Evolutionary conservation across 2,888 invertebrate genomes (phyloP).

Genomic region (Pollenia griseotomentosa): DNA sequence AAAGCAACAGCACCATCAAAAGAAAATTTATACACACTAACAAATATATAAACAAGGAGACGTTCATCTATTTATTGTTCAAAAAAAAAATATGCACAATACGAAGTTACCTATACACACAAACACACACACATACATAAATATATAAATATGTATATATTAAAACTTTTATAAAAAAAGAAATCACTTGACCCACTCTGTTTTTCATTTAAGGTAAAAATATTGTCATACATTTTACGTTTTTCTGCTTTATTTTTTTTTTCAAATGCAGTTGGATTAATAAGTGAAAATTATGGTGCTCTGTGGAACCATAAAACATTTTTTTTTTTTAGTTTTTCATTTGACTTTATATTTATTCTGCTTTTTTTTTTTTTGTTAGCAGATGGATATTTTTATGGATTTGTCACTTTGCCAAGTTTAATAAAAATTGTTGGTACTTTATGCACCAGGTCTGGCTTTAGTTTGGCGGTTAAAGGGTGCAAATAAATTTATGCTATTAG

Average conservation of each 20-base stretch:
- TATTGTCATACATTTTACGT: slow-evolving; percentile 53
- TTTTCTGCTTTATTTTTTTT: slow-evolving; percentile 35
- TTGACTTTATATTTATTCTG: slow-evolving; percentile 44
- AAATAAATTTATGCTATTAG: neutral
- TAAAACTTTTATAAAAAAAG: slow-evolving; percentile 21
- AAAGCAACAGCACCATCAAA: neutral
- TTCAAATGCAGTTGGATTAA: slow-evolving; percentile 74
- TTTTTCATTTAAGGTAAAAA: slow-evolving; percentile 64
- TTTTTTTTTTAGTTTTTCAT: slow-evolving; percentile 58
- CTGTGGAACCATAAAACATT: slow-evolving; percentile 75
- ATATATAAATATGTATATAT: neutral
- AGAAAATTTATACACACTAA: neutral
- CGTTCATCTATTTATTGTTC: slow-evolving; percentile 17
- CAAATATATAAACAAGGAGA: slow-evolving; percentile 35
- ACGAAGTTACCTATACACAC: neutral
- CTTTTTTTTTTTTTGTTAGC: slow-evolving; percentile 35
- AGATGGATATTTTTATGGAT: slow-evolving; percentile 72
- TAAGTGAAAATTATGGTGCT: slow-evolving; percentile 75
- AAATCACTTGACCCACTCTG: slow-evolving; percentile 71
- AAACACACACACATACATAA: no score
- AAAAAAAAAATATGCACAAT: neutral
- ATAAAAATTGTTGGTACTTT: slow-evolving; percentile 53
- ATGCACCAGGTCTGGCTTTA: slow-evolving; percentile 46
- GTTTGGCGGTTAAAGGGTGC: slow-evolving; percentile 5
- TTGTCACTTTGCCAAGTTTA: slow-evolving; percentile 73